Evolutionary conservation across 2,113 vertebrate genomes (phyloP).

Genomic region (Phylloscopus whistleri): DNA sequence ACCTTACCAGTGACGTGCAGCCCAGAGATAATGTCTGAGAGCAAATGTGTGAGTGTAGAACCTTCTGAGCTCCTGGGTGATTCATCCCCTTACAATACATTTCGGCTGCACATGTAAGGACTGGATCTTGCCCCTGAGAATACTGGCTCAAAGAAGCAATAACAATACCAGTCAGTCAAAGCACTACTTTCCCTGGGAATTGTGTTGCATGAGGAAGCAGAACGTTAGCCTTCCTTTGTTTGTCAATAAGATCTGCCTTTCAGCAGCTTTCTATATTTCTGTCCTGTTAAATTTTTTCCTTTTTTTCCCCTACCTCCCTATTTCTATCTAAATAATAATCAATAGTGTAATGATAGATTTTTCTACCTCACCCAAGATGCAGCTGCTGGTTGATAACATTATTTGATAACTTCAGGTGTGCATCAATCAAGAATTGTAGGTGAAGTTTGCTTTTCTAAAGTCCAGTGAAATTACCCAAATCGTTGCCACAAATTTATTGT

Average conservation of each 20-base stretch:
- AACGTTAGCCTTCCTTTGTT: constrained; percentile 17
- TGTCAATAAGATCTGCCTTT: constrained; percentile 3
- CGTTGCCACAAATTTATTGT: not conserved
- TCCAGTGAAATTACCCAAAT: not conserved
- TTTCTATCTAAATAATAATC: not conserved
- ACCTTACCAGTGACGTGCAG: not conserved
- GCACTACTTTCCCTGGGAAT: constrained; percentile 21
- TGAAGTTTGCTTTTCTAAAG: not conserved
- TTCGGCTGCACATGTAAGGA: constrained; percentile 12
- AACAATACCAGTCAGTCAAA: constrained; percentile 6
- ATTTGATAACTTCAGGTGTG: not conserved
- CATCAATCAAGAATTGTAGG: not conserved
- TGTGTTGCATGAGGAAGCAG: constrained; percentile 7
- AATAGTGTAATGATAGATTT: not conserved
- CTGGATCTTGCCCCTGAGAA: constrained; percentile 25
- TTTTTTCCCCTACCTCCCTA: not conserved
- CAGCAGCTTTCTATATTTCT: not conserved
- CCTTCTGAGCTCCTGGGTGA: not conserved
- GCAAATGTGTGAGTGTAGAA: not conserved
- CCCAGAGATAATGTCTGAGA: not conserved
- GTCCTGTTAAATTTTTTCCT: not conserved
- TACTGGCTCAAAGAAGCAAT: constrained; percentile 23
- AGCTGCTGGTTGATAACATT: not conserved
- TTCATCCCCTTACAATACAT: constrained; percentile 3
- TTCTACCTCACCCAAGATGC: not conserved